Evolutionary conservation across 2,888 invertebrate genomes (phyloP).

Genomic region (Drosophila borborema): DNA sequence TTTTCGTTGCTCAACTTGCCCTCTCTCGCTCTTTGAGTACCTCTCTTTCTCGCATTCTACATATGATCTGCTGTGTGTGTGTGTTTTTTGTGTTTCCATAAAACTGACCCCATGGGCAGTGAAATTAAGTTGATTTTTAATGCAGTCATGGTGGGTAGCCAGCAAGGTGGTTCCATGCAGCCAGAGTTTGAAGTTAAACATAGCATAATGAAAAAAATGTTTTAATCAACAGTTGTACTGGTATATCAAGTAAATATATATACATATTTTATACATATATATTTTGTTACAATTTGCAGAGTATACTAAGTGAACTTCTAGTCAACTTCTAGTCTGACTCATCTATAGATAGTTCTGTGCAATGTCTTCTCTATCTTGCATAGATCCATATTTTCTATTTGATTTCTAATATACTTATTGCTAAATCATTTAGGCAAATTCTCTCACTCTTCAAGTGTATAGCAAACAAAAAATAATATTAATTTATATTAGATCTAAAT

Average conservation of each 20-base stretch:
- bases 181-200: conserved; percentile 17
- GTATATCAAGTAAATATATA: neutral
- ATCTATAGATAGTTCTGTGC: too few relatives aligned
- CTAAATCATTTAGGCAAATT: too few relatives aligned
- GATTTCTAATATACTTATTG: too few relatives aligned
- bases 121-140: conserved; percentile 82
- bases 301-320: too few relatives aligned
- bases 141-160: conserved; percentile 75
- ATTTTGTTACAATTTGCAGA: too few relatives aligned
- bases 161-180: conserved; percentile 53
- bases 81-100: conserved; percentile 70
- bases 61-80: conserved; percentile 18
- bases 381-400: too few relatives aligned
- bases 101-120: conserved; percentile 81
- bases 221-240: neutral
- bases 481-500: too few relatives aligned
- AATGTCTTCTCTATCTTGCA: too few relatives aligned
- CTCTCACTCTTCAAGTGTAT: too few relatives aligned
- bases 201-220: neutral
- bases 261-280: too few relatives aligned
- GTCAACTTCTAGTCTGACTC: too few relatives aligned
- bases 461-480: too few relatives aligned
- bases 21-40: neutral
- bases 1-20: conserved; percentile 30
- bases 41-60: conserved; percentile 4